A percentile compares a stretch with the other conserved stretches of the same genome.
These are phyloP conservation scores for Abrostola triplasia DNA, from an alignment of 2,888 invertebrate species.

Conservation along the genomic window DNA sequence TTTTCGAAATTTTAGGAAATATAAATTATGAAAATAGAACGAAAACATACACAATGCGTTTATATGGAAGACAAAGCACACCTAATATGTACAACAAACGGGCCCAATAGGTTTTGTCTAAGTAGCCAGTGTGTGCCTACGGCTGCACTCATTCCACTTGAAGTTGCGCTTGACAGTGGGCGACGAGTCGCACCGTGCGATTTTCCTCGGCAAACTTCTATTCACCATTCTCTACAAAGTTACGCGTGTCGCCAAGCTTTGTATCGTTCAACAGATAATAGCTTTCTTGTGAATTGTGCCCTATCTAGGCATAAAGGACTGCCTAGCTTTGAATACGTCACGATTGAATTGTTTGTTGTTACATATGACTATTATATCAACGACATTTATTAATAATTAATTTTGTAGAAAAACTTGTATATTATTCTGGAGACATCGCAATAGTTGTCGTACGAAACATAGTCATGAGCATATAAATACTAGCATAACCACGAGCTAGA, in stretches of 20 bases:
- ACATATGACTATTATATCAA: too few species aligned
- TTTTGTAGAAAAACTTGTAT: too few species aligned
- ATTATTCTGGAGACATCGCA: slow-evolving; percentile 20
- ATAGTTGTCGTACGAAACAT: slow-evolving; percentile 15
- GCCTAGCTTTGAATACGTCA: slow-evolving; percentile 8
- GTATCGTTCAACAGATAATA: slow-evolving; percentile 33
- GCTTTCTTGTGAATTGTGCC: slow-evolving; percentile 18
- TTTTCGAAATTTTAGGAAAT: too few species aligned
- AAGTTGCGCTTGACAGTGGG: slow-evolving; percentile 24
- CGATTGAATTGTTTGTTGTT: neutral
- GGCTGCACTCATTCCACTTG: slow-evolving; percentile 28
- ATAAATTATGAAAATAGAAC: too few species aligned
- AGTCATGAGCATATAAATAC: too few species aligned
- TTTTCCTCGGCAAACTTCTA: slow-evolving; percentile 47
- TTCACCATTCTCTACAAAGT: slow-evolving; percentile 44
- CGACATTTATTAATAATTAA: too few species aligned
- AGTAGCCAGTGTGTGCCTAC: neutral
- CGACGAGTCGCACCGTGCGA: slow-evolving; percentile 14
- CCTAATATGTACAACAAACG: neutral
- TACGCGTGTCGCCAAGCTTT: slow-evolving; percentile 25
- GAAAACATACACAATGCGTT: neutral
- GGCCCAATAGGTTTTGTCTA: neutral
- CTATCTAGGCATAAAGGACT: slow-evolving; percentile 14
- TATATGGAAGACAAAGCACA: neutral
- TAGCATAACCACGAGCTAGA: too few species aligned